A percentile compares a stretch with the other conserved stretches of the same genome.
Evolutionary conservation across 2,797 vertebrate genomes (phyloP).

Genomic region (Anabacerthia variegaticeps): DNA sequence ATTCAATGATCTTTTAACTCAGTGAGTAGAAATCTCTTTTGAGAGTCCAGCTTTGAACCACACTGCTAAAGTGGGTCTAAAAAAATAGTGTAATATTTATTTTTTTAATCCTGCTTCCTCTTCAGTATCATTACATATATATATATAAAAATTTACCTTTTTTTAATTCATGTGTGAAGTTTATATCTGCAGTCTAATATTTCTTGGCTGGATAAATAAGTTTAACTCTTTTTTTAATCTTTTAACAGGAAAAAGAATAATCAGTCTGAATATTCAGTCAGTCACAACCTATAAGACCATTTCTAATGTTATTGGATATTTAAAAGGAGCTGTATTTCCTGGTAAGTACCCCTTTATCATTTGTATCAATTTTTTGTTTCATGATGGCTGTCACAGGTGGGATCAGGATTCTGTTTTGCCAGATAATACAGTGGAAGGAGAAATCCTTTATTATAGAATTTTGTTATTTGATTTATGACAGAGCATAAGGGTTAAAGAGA

Average conservation of each 20-base stretch:
- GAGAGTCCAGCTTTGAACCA: neutral
- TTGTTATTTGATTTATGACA: neutral
- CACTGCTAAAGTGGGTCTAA: neutral
- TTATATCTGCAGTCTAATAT: rapidly evolving
- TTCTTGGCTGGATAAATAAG: neutral
- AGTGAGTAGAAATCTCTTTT: neutral
- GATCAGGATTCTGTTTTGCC: neutral
- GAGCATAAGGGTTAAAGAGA: neutral
- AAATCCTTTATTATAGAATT: neutral
- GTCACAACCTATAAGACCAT: conserved; percentile 81
- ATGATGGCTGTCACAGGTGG: neutral
- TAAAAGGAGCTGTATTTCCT: conserved; percentile 86
- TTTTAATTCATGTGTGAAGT: neutral
- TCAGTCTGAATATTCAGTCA: conserved; percentile 83
- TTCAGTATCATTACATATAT: neutral
- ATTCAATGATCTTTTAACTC: neutral
- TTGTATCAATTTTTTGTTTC: neutral
- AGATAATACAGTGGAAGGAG: neutral
- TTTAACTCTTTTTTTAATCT: neutral
- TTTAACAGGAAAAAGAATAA: conserved; percentile 75
- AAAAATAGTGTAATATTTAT: neutral
- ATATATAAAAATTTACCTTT: too few relatives aligned
- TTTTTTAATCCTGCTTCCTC: neutral
- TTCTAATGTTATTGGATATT: conserved; percentile 87
- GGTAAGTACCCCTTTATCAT: conserved; percentile 75